Conservation (phyloP, 2,888 invertebrate genomes). For the Digitonthophagus gazella region DNA sequence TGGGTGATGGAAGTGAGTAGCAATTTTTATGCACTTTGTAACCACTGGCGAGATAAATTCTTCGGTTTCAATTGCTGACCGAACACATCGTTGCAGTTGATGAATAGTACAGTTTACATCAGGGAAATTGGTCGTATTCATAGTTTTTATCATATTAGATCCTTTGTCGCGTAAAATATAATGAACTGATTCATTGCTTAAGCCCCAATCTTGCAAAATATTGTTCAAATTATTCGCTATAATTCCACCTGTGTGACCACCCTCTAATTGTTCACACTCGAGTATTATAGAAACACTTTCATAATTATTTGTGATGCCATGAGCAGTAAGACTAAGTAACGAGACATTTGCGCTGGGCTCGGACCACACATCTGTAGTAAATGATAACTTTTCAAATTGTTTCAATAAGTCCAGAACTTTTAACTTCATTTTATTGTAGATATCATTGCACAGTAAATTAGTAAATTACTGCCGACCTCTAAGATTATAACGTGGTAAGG, state of each 20-base stretch:
- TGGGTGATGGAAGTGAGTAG: neutral
- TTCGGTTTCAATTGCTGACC: neutral
- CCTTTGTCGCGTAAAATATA: neutral
- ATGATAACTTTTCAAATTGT: neutral
- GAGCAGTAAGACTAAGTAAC: neutral
- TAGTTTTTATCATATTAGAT: neutral
- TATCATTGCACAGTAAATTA: neutral
- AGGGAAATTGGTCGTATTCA: neutral
- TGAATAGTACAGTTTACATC: neutral
- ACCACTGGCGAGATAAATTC: neutral
- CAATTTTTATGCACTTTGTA: neutral
- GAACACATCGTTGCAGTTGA: neutral
- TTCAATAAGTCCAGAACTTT: neutral
- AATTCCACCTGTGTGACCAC: neutral
- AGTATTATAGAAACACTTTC: neutral
- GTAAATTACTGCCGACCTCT: neutral
- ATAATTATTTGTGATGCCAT: constrained; percentile 2
- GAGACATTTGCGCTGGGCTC: constrained; percentile 1
- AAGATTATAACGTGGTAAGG: neutral
- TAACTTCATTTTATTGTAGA: neutral
- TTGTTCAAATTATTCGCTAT: neutral
- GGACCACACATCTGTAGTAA: neutral
- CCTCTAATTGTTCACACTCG: neutral
- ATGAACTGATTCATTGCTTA: neutral
- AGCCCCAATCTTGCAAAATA: neutral